These are phyloP conservation scores for Emydura subglobosa DNA, from an alignment of 2,113 vertebrate species.

Conservation along the genomic window DNA sequence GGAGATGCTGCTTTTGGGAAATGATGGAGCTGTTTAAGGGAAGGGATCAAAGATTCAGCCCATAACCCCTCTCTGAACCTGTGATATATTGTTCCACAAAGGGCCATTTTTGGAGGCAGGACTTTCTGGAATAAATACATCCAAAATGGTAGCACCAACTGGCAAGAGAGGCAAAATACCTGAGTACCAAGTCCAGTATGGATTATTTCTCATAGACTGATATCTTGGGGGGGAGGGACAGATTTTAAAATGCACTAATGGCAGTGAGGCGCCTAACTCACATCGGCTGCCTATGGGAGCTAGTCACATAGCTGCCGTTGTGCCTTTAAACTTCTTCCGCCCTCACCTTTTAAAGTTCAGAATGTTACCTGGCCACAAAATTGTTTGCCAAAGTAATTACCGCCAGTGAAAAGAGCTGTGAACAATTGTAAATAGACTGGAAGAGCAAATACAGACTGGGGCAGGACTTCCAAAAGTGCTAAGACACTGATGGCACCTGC, in stretches of 20 bases:
- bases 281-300: not conserved
- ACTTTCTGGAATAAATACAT: fast-evolving
- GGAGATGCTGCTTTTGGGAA: not conserved
- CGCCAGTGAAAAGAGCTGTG: not conserved
- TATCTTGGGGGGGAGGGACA: not conserved
- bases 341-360: not conserved
- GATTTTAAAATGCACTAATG: not conserved
- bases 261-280: fast-evolving
- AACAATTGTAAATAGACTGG: fast-evolving
- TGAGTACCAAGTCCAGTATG: not conserved
- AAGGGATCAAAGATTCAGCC: not conserved
- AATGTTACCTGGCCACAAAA: fast-evolving
- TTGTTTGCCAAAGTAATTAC: not conserved
- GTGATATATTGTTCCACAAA: not conserved
- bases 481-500: fast-evolving
- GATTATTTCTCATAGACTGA: not conserved
- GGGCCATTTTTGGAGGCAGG: not conserved
- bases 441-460: not conserved
- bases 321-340: constrained; percentile 21
- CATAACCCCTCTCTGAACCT: not conserved
- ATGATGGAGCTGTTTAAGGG: not conserved
- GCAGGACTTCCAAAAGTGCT: constrained; percentile 5
- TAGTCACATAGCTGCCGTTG: not conserved
- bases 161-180: not conserved
- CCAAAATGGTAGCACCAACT: not conserved